Evolutionary conservation across 2,888 invertebrate genomes (phyloP), one percentile per base, ranked within the genome.

Genomic region (Pollenia amentaria): DNA sequence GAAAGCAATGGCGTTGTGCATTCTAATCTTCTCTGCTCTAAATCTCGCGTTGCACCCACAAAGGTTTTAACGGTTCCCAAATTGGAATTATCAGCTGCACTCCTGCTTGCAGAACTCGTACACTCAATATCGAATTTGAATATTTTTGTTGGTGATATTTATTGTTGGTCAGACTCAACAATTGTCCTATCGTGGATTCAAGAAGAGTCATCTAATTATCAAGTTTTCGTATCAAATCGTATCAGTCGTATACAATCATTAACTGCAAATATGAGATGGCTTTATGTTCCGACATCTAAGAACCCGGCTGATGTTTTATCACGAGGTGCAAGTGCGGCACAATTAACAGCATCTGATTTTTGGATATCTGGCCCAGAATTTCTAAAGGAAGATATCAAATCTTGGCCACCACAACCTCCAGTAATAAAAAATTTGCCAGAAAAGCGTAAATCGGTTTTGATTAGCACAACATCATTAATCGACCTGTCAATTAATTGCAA

Each of bases 111-210:
- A 2, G 80, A 80, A 46, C 29, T 80, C 6, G 8, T 79, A 8
- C 8, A 78, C 38, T 12, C 38, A 2, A 46, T 69, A 29, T 48
- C 38, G 14, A n/a, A 53, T 0, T 16, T 53, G 2, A 64, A 38
- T 11, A 38, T 44, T 7, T 70, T 78, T 12, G n/a, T 42, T 44
- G 14, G 51, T 21, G 38, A 84, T 29, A 38, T 87, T 46, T 64
- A 75, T 53, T 82, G 84, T 42, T 87, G 82, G 78, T 78, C 81
- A 38, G 82, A 87, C 55, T 87, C 85, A 42, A 85, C 51, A 29
- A 55, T 84, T 11, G 80, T 62, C 14, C 46, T 85, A 6, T 85
- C 87, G 18, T 87, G 84, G 84, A 77, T 87, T 12, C 44, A 67
- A 29, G 65, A 73, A 16, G 46, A 73, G 44, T 64, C 80, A 9